Percentiles rank a stretch among this genome's conserved stretches.
phyloP scores from a whole-genome alignment of 2,888 invertebrate genomes.

The Zaprionus obscuricornis region DNA sequence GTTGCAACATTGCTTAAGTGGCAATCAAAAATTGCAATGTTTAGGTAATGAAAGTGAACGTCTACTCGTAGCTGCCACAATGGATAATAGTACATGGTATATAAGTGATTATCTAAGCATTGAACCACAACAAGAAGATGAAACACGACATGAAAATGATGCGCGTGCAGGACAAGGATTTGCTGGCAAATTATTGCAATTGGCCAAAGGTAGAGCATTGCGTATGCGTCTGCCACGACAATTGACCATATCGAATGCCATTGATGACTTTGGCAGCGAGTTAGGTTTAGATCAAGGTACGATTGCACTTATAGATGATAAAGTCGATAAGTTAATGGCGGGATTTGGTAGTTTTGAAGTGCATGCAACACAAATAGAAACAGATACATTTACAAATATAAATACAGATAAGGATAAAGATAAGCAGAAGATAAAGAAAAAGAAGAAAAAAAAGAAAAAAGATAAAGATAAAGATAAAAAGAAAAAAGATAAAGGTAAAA shows the following conservation, averaged over 20 bases:
- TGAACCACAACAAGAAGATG: constrained; percentile 38
- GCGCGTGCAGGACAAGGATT: constrained; percentile 40
- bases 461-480: constrained; percentile 23
- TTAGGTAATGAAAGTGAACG: constrained; percentile 83
- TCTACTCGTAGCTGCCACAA: constrained; percentile 83
- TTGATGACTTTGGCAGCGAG: constrained; percentile 61
- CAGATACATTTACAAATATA: constrained; percentile 17
- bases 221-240: constrained; percentile 66
- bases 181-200: constrained; percentile 61
- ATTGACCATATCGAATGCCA: constrained; percentile 60
- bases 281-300: constrained; percentile 78
- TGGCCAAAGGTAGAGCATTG: constrained; percentile 69
- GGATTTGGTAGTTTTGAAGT: constrained; percentile 52
- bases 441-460: constrained; percentile 24
- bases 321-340: constrained; percentile 66
- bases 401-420: constrained; percentile 30
- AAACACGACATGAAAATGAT: background rate
- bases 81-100: constrained; percentile 81
- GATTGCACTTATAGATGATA: constrained; percentile 76
- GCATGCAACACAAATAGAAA: constrained; percentile 39
- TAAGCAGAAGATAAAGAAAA: constrained; percentile 18
- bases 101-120: constrained; percentile 77
- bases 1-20: constrained; percentile 74
- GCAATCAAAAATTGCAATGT: constrained; percentile 75
- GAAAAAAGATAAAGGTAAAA: constrained; percentile 27